Evolutionary conservation across 2,888 invertebrate species (phyloP).

Genomic region (Caenorhabditis zanzibari): DNA sequence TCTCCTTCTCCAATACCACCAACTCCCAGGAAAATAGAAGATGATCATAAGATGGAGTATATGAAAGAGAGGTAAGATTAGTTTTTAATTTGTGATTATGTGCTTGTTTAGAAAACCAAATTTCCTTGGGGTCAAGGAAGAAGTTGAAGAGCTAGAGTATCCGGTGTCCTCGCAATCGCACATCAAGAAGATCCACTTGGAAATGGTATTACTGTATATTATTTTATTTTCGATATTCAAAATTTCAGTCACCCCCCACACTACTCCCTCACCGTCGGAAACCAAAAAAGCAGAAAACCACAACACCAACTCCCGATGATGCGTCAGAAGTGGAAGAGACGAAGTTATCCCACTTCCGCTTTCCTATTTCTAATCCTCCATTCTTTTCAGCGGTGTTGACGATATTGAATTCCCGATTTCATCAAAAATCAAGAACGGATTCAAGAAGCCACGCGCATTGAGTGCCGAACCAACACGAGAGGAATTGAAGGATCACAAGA

Average conservation of each 20-base stretch:
- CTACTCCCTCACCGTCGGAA: conserved; percentile 43
- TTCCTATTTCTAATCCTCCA: neutral
- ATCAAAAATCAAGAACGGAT: conserved; percentile 59
- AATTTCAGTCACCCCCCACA: conserved; percentile 36
- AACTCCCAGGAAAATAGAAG: conserved; percentile 17
- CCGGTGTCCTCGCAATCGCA: conserved; percentile 29
- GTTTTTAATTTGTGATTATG: too few species aligned
- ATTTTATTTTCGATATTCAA: neutral
- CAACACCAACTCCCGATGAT: conserved; percentile 46
- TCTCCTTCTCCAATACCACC: conserved; percentile 13
- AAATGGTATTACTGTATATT: conserved; percentile 20
- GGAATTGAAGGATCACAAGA: conserved; percentile 62
- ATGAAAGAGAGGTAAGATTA: conserved; percentile 49
- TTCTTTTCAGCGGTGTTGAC: conserved; percentile 57
- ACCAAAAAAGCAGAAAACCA: conserved; percentile 51
- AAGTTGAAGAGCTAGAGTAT: conserved; percentile 35
- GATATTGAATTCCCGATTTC: conserved; percentile 73
- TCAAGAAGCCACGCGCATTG: conserved; percentile 54
- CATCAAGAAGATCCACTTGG: conserved; percentile 59
- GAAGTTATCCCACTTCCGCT: conserved; percentile 5
- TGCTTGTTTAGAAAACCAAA: conserved; percentile 49
- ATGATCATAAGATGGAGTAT: conserved; percentile 62
- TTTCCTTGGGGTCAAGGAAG: conserved; percentile 55
- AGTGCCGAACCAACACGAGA: conserved; percentile 64
- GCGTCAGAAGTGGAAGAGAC: conserved; percentile 49